A percentile compares a stretch with the other conserved stretches of the same genome.
Conservation (phyloP, 37 sponge, comb jelly and placozoan species). For the Theonella swinhoei region DNA sequence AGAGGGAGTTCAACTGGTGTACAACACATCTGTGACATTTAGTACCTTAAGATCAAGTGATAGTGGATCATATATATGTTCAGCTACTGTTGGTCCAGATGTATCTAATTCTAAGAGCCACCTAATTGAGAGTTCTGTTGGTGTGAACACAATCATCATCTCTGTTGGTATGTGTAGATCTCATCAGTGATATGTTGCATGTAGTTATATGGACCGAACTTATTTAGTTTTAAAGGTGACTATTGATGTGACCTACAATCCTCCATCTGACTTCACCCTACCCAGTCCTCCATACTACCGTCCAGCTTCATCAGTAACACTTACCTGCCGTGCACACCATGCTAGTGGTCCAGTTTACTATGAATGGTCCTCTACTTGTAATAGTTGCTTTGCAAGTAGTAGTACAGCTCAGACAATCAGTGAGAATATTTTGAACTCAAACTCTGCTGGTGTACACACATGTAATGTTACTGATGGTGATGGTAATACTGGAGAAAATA, state of each 20-base stretch:
- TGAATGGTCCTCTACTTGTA: slow-evolving; percentile 13
- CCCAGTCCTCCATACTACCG: neutral
- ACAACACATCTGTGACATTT: neutral
- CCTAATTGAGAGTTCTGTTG: neutral
- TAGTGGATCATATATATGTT: neutral
- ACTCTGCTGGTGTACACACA: slow-evolving; percentile 15
- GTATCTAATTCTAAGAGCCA: neutral
- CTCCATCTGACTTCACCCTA: neutral
- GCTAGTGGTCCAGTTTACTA: neutral
- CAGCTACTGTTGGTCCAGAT: neutral
- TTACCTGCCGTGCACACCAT: neutral
- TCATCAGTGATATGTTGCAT: neutral
- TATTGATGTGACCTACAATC: neutral
- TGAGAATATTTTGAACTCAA: neutral
- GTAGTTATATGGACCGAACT: neutral
- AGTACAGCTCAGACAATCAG: neutral
- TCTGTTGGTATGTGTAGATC: neutral
- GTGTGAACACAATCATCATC: neutral
- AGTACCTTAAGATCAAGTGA: neutral
- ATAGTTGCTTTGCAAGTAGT: slow-evolving; percentile 8
- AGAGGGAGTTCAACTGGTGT: neutral
- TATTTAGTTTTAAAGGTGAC: neutral
- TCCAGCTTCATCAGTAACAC: slow-evolving; percentile 1
- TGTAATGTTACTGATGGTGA: slow-evolving; percentile 2
- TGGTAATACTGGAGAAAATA: neutral